Evolutionary conservation across 1,140 invertebrate species (phyloP).

Genomic region (Myzus persicae): DNA sequence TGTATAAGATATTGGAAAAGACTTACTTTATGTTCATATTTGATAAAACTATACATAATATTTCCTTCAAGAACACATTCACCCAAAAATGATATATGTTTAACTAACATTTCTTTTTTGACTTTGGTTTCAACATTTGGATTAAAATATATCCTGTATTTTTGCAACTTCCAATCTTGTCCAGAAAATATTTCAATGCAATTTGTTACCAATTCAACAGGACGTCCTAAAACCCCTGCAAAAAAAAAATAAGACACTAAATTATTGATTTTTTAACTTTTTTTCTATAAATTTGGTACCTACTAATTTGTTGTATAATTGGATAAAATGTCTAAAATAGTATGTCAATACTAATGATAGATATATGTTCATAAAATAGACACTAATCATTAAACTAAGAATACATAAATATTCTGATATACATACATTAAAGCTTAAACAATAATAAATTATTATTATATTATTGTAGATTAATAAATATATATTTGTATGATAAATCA

Average conservation of each 20-base stretch:
- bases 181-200: neutral
- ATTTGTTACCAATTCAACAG: neutral
- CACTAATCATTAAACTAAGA: too few relatives aligned
- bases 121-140: neutral
- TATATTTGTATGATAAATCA: too few relatives aligned
- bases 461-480: too few relatives aligned
- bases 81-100: neutral
- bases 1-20: neutral
- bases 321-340: too few relatives aligned
- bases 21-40: neutral
- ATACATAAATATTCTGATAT: too few relatives aligned
- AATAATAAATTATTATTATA: too few relatives aligned
- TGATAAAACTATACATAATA: neutral
- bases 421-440: too few relatives aligned
- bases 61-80: neutral
- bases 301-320: too few relatives aligned
- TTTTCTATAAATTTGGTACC: too few relatives aligned
- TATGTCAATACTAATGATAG: too few relatives aligned
- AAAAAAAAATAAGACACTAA: neutral
- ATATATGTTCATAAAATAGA: too few relatives aligned
- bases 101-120: neutral
- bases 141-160: neutral
- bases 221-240: neutral
- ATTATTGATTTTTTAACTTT: neutral
- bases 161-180: neutral